Conservation (phyloP, 2,797 vertebrate genomes). For the Zalophus californianus region DNA sequence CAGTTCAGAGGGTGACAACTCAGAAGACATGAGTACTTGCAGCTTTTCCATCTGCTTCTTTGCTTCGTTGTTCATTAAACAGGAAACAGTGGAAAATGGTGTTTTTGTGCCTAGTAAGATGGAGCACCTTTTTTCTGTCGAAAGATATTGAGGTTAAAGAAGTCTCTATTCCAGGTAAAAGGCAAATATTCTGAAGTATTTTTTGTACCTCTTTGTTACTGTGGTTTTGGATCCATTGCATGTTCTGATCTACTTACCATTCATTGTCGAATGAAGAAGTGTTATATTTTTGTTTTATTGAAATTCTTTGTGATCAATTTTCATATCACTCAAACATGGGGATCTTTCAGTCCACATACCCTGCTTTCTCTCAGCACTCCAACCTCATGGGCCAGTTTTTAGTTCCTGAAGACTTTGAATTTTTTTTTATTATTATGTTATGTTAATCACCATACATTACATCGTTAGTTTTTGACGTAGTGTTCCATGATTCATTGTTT, state of each 20-base stretch:
- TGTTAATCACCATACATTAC: no score
- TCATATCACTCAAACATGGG: not conserved
- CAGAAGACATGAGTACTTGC: not conserved
- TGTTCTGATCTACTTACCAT: not conserved
- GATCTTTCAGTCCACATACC: rapidly evolving
- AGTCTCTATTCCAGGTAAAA: not conserved
- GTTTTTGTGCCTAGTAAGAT: not conserved
- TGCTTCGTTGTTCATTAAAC: not conserved
- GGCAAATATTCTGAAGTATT: not conserved
- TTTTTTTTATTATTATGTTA: not conserved
- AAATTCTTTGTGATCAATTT: not conserved
- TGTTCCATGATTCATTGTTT: no score
- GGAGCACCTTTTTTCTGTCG: not conserved
- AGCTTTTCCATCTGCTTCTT: not conserved
- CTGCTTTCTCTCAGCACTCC: not conserved
- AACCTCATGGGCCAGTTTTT: not conserved
- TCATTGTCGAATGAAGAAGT: not conserved
- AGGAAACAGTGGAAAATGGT: not conserved
- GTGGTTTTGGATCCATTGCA: not conserved
- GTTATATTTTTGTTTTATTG: not conserved
- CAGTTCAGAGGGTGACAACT: not conserved
- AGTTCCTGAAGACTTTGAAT: not conserved
- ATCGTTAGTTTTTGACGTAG: no score
- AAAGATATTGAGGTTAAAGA: not conserved
- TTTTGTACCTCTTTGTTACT: not conserved